Base-by-base conservation (phyloP, 2,113 vertebrate genomes). In the Lophura nycthemera region DNA sequence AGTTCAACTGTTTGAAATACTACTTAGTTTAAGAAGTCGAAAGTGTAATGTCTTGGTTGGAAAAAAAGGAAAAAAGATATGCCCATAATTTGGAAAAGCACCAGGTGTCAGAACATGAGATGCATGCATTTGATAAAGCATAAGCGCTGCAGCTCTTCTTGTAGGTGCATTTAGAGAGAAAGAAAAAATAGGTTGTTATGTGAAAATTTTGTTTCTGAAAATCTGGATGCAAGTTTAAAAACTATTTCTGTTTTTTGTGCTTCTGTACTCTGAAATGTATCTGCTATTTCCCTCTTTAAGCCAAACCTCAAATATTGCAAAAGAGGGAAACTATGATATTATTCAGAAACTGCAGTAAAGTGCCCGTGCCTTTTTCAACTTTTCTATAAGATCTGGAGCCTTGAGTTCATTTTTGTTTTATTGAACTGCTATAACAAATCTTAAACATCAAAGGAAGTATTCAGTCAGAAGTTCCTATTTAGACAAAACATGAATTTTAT, bases 1-100 rank as follows among this genome's bases (percentile, higher is more conserved):
- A 67, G 86, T 90, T 82, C 64, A 93, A 24, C 96, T 93, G 20
- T 93, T 95, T 97, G 78, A 86, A 93, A 27, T 95, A 77, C 85
- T 92, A 82, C 8, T 71, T 95, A 80, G 84, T 95, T 95, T 89
- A 92, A 76, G 90, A 89, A 65, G 38, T 88, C 17, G 3, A 9
- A 86, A 89, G 56, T 91, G 16, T 82, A 75, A 29, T 81, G 92
- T 94, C 80, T 91, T 93, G 24, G 29, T 69, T 95, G 86, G 60
- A 65, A 87, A 89, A 80, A 88, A 89, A 85, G 89, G 8, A 88
- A 29, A 30, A 54, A 54, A 54, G 27, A 27, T 52, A 54, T 32
- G 75, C 64, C 74, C 65, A 3, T 64, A 16, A 45, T 87, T 88
- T 84, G 47, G 64, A 93, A 93, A 82, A 93, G 90, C 81, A 74